Conservation (phyloP, 2,888 invertebrate genomes). For the Platynereis dumerilii region DNA sequence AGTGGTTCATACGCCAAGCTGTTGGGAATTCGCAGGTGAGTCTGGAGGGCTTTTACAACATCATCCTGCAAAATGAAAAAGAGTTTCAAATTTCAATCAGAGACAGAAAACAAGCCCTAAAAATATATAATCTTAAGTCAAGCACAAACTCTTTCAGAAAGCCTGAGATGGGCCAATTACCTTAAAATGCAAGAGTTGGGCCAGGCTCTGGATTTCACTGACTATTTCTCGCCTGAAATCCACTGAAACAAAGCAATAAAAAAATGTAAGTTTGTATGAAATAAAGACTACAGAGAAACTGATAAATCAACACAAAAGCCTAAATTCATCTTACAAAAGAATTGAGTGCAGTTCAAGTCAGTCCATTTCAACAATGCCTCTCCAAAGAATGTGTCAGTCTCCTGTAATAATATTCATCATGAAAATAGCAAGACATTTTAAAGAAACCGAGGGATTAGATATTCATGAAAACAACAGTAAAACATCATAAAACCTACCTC, state of each 20-base stretch:
- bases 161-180: no score
- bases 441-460: background rate
- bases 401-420: constrained; percentile 50
- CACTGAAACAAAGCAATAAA: constrained; percentile 47
- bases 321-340: constrained; percentile 69
- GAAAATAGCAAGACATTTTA: no score
- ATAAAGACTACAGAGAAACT: background rate
- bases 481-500: constrained; percentile 61
- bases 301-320: background rate
- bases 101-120: no score
- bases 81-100: no score
- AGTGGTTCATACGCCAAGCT: constrained; percentile 79
- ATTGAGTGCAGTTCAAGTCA: constrained; percentile 83
- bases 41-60: constrained; percentile 74
- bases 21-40: constrained; percentile 77
- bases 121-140: no score
- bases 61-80: no score
- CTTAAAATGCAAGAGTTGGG: constrained; percentile 77
- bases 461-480: no score
- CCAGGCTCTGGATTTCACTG: constrained; percentile 76
- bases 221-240: constrained; percentile 79
- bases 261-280: constrained; percentile 5
- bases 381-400: constrained; percentile 78
- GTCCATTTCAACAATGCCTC: constrained; percentile 88
- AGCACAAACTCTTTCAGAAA: no score